Base-by-base conservation (phyloP, 2,797 vertebrate genomes). In the Lophius americanus region DNA sequence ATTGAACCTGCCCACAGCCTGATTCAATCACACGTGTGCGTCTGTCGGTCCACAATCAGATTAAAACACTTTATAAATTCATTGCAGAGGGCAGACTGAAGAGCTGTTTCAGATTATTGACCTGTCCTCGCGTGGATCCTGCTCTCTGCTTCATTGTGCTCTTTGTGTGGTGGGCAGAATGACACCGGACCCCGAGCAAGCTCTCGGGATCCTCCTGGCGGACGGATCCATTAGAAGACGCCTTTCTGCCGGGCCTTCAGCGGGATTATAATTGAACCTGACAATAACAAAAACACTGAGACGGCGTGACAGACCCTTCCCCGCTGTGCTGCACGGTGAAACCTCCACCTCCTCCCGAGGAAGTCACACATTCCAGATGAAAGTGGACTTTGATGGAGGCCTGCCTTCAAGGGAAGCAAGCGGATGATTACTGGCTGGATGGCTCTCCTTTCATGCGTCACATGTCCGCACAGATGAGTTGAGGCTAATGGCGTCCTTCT, bases 321-420 rank as follows among this genome's bases (percentile, higher is more conserved):
- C 75, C 48, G 81, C 79, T 83, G 77, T 4, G 75, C 68, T 23
- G 53, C 76, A 47, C 55, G 46, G 73, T 74, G 77, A 71, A 68
- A 59, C 79, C 74, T 64, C 64, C 56, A 14, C 71, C 80, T 68
- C 73, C 85, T 84, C 76, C 77, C 9, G 68, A 83, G 79, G 64
- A 85, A 84, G 87, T 79, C 82, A 62, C 86, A 79, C 84, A 68
- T 85, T 75, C 86, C 7, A 82, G 84, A 89, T 89, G 86, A 91
- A 91, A 90, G 88, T 83, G 65, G 70, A 76, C 85, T 91, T 91
- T 91, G 86, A 90, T 91, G 82, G 79, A 78, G 65, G 50, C 75
- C 75, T 49, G 76, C 84, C 84, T 81, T 62, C 84, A 91, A 89
- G 84, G 75, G 84, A 68, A 75, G 76, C 75, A 76, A 83, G 71